phyloP scores from a whole-genome alignment of 2,113 vertebrate genomes.

The Nycticebus coucang region DNA sequence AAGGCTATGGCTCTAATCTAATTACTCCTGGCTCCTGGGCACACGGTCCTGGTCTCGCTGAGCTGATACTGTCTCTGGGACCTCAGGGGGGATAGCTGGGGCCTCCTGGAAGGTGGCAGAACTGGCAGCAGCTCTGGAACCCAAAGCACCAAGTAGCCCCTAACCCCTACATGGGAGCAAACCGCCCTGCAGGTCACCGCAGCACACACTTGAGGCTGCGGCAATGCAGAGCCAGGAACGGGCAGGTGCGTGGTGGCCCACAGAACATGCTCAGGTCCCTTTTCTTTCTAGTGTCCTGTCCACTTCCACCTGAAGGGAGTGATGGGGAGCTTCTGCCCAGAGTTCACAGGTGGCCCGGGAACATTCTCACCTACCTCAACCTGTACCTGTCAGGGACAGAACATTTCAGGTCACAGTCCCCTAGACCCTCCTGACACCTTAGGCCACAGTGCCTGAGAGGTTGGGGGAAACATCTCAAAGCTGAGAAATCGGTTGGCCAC shows the following conservation, averaged over 20 bases:
- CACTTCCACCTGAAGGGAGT: background rate
- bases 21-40: background rate
- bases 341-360: rapidly evolving
- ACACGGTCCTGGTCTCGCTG: background rate
- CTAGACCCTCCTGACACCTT: too few relatives aligned
- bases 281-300: background rate
- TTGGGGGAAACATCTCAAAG: background rate
- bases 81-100: background rate
- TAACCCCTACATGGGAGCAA: background rate
- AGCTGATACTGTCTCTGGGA: background rate
- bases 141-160: too few relatives aligned
- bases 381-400: too few relatives aligned
- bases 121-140: background rate
- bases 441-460: rapidly evolving
- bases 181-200: background rate
- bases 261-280: background rate
- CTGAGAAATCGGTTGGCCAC: background rate
- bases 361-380: background rate
- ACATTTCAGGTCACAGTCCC: too few relatives aligned
- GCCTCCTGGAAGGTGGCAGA: background rate
- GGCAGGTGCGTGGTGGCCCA: background rate
- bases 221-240: background rate
- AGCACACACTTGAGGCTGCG: rapidly evolving
- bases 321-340: background rate
- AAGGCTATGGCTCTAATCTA: background rate